Evolutionary conservation across 2,797 vertebrate species (phyloP), one percentile per base, ranked within the genome.

Genomic region (Spinus pinus): DNA sequence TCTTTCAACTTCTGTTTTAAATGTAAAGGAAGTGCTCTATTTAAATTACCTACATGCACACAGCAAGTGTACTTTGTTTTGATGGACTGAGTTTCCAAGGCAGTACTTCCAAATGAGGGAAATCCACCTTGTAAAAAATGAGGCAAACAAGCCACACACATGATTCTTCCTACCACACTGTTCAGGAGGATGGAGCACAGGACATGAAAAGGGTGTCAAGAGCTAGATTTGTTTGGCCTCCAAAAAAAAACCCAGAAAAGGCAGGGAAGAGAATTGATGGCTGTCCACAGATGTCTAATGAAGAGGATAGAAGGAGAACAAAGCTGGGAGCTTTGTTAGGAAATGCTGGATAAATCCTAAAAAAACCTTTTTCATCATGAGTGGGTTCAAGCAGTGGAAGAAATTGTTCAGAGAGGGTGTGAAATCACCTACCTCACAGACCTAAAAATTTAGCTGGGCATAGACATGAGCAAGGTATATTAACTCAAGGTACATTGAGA

Each of bases 191-290:
- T 24, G 8, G 6, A 90, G 25, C 42, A 66, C 6, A 35, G 13
- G n/a, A 46, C 21, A 25, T 12, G 6, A 10, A 64, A 56, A 20
- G 6, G n/a, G 14, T 16, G 8, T 10, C 2, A 0, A 81, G 17
- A 44, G 7, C 13, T 46, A 44, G 8, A 7, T 41, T 71, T 62
- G 5, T 50, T 42, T 37, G 37, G 6, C 17, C 8, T 62, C 27
- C 14, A 56, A 8, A 28, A 41, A 81, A 39, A 39, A 15, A n/a
- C 39, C 39, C 14, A 39, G 22, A 27, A 53, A 64, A 42, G 22
- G 14, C 2, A 9, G 6, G 51, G 12, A 31, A 42, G 14, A 65
- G 2, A 74, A 28, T 1, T 3, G 4, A 11, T 54, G 22, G 6
- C 17, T 33, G 5, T 46, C 49, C 9, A 28, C 44, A 51, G 3